phyloP scores from a whole-genome alignment of 64 coral and sea anemone species.

The Montipora capricornis region DNA sequence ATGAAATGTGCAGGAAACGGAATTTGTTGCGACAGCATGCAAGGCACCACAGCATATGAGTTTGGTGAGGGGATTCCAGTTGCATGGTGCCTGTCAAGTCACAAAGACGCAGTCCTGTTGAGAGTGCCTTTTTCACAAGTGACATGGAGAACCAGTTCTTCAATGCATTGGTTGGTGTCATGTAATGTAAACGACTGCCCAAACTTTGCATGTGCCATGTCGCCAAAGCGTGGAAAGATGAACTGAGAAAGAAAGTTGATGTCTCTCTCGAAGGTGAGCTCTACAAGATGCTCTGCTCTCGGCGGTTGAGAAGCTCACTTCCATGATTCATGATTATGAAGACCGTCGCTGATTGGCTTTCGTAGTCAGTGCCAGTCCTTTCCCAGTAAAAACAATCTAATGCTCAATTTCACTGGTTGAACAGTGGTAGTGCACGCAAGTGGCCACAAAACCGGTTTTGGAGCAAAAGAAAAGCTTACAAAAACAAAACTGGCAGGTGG shows the following conservation, averaged over 20 bases:
- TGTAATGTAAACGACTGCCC: conserved; percentile 16
- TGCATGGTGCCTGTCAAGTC: conserved; percentile 69
- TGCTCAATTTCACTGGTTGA: too few relatives aligned
- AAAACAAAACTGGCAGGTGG: too few relatives aligned
- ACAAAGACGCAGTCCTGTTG: conserved; percentile 16
- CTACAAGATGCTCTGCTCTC: conserved; percentile 64
- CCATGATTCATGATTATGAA: not conserved
- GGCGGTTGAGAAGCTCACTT: conserved; percentile 51
- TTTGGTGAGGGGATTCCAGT: conserved; percentile 51
- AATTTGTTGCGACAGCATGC: conserved; percentile 18
- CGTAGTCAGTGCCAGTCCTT: too few relatives aligned
- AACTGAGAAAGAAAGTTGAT: conserved; percentile 61
- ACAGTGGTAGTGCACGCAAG: too few relatives aligned
- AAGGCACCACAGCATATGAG: not conserved
- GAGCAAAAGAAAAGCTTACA: too few relatives aligned
- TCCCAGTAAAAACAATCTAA: too few relatives aligned
- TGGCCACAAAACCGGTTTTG: too few relatives aligned
- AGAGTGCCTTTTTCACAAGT: conserved; percentile 16
- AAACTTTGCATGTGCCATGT: conserved; percentile 72
- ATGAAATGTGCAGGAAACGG: conserved; percentile 63
- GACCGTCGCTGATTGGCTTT: too few relatives aligned
- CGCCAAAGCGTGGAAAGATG: conserved; percentile 49
- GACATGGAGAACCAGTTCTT: conserved; percentile 58
- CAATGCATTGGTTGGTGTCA: conserved; percentile 69
- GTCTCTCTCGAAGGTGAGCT: conserved; percentile 28